Base-by-base conservation (phyloP, 1,140 invertebrate genomes). In the Hermetia illucens region DNA sequence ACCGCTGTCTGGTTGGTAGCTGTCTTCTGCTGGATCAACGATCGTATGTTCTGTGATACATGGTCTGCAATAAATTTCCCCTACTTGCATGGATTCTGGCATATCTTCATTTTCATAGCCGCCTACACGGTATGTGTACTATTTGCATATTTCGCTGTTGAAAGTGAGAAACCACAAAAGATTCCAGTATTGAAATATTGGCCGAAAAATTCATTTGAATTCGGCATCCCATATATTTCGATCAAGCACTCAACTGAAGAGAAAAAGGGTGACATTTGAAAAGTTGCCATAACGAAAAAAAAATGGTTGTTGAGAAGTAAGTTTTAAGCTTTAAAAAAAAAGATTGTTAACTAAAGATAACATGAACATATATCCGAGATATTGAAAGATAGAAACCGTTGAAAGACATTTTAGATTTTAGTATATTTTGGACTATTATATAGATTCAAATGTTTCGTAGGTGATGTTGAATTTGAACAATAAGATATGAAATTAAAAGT, bases 71-170 rank as follows among this genome's bases (percentile, higher is more conserved):
- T 83, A 15, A 72, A 81, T 53, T 80, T 85, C 48, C 80, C 81
- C 1, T 84, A 85, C 60, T 63, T 85, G 44, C 82, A 86, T 56
- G 79, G 75, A 12, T 64, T 83, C 5, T 86, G 81, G 81, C 82
- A 86, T 58, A 64, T 85, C 15, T 71, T 85, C 27, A 83, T 83
- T 44, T 83, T 82, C 44, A 79, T 85, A 30, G 74, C 79, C 0
- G 73, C 77, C 31, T 83, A 83, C 41, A 77, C 76, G 5, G 74
- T 74, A 6, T 65, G 79, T 22, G 81, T 85, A 16, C 64, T 84
- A 0, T 82, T 79, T 53, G 79, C 80, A 1, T 85, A 82, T 53
- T 82, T 84, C 55, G 75, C 79, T 46, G 81, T 81, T 0, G 68
- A 70, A 37, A 71, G 77, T 31, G 77, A 81, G 48, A 63, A 69